Base-by-base conservation (phyloP, 1,140 invertebrate species). In the Caerostris extrusa region DNA sequence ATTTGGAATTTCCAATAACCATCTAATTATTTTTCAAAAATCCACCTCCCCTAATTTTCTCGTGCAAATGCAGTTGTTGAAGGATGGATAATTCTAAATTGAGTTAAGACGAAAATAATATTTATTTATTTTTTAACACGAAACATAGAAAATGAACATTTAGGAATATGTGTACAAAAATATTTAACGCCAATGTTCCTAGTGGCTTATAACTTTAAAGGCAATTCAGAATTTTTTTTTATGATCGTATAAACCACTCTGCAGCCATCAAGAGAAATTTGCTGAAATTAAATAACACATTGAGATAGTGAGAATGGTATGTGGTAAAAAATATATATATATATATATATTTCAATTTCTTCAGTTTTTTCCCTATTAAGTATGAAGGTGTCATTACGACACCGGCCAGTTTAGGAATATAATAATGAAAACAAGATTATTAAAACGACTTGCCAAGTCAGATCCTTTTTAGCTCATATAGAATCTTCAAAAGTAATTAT, bases 281-380 rank as follows among this genome's bases (percentile, higher is more conserved):
- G n/a, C 34, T 90, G n/a, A 90, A 81, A 90, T 90, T 90, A 90
- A 90, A 90, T 90, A 81, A 90, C 81, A 90, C n/a, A 60, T 5
- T 81, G 5, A 34, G 69, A 81, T 58, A 69, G 60, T 5, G 6
- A 90, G 64, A 34, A 34, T 0, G 34, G 34, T 2, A n/a, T 34
- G 34, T 34, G 34, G 34, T 34, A 34, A 34, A 34, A 7, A 34
- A 34, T 34, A 34, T 53, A n/a, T 14, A 71, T 19, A 69, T 50
- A 71, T 4, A 77, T 7, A 50, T 5, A 0, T 19, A 4, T 19
- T 6, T 7, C 10, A 5, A 10, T 90, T 90, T 90, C 89, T 90
- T 81, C 67, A 90, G 89, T 90, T 69, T 90, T 90, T 58, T 19
- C 53, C 53, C 89, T 60, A 90, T 90, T 90, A 90, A 90, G 81